phyloP scores from a whole-genome alignment of 2,797 vertebrate species.

The Pempheris klunzingeri region DNA sequence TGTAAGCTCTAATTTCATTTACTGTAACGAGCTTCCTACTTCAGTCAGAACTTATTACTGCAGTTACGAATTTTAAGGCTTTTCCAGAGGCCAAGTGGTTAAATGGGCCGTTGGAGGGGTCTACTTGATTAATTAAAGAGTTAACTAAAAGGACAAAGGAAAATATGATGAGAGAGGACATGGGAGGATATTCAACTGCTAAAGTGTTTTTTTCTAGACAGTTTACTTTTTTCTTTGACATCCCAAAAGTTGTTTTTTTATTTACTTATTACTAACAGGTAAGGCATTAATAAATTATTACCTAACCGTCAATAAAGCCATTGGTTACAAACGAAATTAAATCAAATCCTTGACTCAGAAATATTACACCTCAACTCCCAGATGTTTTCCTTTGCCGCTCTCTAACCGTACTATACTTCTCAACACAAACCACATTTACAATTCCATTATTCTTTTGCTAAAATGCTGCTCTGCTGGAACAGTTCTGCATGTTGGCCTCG shows the following conservation, averaged over 20 bases:
- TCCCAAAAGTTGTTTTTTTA: background rate
- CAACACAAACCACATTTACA: slow-evolving; percentile 51
- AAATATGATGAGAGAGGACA: background rate
- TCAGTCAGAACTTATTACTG: background rate
- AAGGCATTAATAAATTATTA: background rate
- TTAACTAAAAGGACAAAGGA: background rate
- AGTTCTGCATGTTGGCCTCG: slow-evolving; percentile 40
- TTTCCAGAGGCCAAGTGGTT: background rate
- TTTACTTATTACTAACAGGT: background rate
- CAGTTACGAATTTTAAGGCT: background rate
- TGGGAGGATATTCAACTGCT: too few relatives aligned
- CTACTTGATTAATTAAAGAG: background rate
- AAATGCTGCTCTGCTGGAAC: slow-evolving; percentile 47
- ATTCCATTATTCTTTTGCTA: slow-evolving; percentile 36
- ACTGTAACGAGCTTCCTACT: background rate
- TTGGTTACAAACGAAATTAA: background rate
- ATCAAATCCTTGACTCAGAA: background rate
- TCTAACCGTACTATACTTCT: slow-evolving; percentile 28
- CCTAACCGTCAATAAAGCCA: background rate
- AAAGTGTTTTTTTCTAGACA: background rate
- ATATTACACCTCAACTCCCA: slow-evolving; percentile 1
- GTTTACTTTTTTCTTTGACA: slow-evolving; percentile 10
- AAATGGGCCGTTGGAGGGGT: background rate
- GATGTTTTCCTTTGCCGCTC: slow-evolving; percentile 15
- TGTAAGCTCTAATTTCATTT: background rate